Conservation (phyloP, 2,113 vertebrate genomes). For the Rhabdomys dilectus region DNA sequence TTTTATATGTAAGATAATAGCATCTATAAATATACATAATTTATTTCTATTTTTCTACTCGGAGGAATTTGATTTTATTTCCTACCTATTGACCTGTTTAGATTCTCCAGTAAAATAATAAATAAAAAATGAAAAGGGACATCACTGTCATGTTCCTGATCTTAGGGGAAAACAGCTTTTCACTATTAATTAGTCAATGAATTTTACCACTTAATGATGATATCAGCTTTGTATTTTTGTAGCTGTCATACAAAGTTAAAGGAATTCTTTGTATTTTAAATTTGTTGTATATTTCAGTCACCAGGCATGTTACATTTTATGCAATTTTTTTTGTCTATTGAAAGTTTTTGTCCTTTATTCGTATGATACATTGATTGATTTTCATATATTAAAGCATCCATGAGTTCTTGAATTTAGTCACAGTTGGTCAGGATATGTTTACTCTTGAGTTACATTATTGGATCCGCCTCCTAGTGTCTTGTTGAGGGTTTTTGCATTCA, state of each 20-base stretch:
- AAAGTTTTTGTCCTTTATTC: slow-evolving; percentile 26
- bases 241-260: not conserved
- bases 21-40: not conserved
- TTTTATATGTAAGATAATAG: not conserved
- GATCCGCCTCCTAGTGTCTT: not conserved
- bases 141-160: not conserved
- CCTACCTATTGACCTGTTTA: not conserved
- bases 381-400: not conserved
- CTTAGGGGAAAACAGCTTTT: not conserved
- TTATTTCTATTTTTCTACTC: not conserved
- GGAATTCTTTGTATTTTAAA: not conserved
- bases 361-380: not conserved
- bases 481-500: not conserved
- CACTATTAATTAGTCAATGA: not conserved
- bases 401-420: not conserved
- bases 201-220: not conserved
- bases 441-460: not conserved
- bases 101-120: not conserved
- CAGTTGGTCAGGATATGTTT: not conserved
- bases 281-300: slow-evolving; percentile 26
- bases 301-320: slow-evolving; percentile 13
- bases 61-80: slow-evolving; percentile 21
- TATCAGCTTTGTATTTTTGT: not conserved
- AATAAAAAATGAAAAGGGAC: not conserved
- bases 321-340: not conserved